Evolutionary conservation across 2,888 invertebrate species (phyloP), one percentile per base, ranked within the genome.

Genomic region (Lepetodrilus schrolli): DNA sequence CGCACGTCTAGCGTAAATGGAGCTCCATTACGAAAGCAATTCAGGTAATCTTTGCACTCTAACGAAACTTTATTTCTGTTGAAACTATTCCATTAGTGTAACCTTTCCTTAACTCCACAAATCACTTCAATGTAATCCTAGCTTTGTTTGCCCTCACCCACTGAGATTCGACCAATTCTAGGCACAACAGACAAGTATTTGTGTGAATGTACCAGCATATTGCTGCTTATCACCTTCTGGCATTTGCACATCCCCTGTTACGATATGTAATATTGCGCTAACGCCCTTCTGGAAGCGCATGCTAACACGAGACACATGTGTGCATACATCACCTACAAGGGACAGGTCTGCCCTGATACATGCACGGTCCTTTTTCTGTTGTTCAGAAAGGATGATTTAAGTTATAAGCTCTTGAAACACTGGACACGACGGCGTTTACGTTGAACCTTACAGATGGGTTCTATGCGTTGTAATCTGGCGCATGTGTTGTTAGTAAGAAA

Each of bases 211-310:
- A 30, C 26, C 13, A 17, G 34, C 58, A 30, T 30, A 58, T 58
- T 17, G 51, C 17, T 30, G 58, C 17, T 2, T 17, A 8, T 30
- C 5, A 58, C 58, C 58, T 34, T 17, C 58, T n/a, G 58, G 34
- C 58, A 58, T 58, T 58, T 58, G 17, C n/a, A 58, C 26, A 26
- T 30, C 13, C 43, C 43, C n/a, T 17, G 17, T 43, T 17, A 17
- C 7, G 58, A 58, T 58, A 58, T 58, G 34, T 58, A 58, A 58
- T 58, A 58, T 30, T 43, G 43, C 58, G 26, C 30, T 58, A 26
- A 58, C 58, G 30, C 58, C 58, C 58, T 30, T 13, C 43, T 13
- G n/a, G 43, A 17, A 13, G n/a, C n/a, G 17, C 43, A 43, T 7
- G 43, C 17, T 43, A 43, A 43, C 43, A 43, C 43, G 43, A 43